phyloP scores from a whole-genome alignment of 2,113 vertebrate genomes.

The Hucho hucho region DNA sequence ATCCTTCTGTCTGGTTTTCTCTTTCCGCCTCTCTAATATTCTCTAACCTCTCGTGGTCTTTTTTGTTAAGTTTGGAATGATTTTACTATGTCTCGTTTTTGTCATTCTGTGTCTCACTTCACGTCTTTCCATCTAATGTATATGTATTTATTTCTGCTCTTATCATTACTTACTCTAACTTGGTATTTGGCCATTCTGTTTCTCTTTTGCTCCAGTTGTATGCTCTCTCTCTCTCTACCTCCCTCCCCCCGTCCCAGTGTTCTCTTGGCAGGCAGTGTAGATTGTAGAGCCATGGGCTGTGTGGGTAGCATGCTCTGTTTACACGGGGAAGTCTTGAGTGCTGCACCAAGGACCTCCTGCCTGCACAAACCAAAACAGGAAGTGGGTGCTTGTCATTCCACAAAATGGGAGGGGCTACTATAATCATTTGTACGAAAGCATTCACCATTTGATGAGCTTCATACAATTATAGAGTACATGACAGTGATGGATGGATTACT shows the following conservation, averaged over 20 bases:
- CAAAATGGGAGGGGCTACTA: background rate
- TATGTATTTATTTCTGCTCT: background rate
- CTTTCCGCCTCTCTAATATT: background rate
- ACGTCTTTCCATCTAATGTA: too few species aligned
- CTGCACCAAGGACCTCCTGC: background rate
- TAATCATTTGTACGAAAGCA: background rate
- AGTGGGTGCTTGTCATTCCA: background rate
- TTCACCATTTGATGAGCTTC: too few species aligned
- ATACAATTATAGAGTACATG: too few species aligned
- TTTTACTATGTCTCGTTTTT: background rate
- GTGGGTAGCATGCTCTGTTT: conserved; percentile 20
- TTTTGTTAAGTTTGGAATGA: background rate
- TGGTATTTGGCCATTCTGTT: too few species aligned
- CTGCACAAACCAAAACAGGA: background rate
- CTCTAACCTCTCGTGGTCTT: background rate
- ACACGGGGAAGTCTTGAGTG: conserved; percentile 27
- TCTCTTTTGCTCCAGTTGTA: too few species aligned
- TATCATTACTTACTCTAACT: background rate
- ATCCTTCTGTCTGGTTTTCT: background rate
- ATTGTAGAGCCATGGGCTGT: background rate
- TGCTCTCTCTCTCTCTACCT: background rate
- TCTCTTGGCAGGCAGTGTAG: conserved; percentile 5
- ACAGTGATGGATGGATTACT: too few species aligned
- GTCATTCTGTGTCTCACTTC: background rate
- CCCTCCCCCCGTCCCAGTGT: conserved; percentile 4